These are phyloP conservation scores for Drosophila mayaguana DNA, from an alignment of 2,888 invertebrate genomes.

Conservation along the genomic window DNA sequence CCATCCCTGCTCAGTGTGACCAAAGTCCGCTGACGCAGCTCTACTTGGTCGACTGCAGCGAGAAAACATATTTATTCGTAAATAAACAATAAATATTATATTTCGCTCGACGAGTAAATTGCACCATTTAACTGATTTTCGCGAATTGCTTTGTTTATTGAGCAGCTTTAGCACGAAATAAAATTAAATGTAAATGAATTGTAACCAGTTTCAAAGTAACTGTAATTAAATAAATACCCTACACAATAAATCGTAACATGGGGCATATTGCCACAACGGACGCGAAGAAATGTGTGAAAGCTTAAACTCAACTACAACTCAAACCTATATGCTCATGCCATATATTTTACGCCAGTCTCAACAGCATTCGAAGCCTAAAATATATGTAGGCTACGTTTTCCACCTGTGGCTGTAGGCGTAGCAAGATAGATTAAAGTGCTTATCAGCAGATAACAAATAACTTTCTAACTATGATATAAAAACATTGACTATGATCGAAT, in stretches of 20 bases:
- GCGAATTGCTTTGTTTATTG: neutral
- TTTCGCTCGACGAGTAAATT: neutral
- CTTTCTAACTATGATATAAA: neutral
- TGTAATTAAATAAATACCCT: neutral
- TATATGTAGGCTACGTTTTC: neutral
- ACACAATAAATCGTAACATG: too few species aligned
- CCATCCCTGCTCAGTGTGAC: neutral
- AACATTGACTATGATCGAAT: neutral
- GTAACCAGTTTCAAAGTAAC: conserved; percentile 5
- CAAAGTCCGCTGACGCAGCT: too few species aligned
- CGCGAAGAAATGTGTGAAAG: too few species aligned
- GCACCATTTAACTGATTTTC: conserved; percentile 6
- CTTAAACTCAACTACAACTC: too few species aligned
- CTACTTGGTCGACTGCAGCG: neutral
- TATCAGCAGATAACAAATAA: neutral
- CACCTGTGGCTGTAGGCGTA: neutral
- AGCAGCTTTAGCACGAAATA: neutral
- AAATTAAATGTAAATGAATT: conserved; percentile 7
- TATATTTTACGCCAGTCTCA: too few species aligned
- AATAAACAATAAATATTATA: conserved; percentile 2
- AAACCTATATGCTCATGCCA: too few species aligned
- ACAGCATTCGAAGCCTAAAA: too few species aligned
- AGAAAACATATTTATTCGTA: neutral
- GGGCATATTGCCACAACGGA: neutral
- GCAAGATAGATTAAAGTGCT: neutral